These are phyloP conservation scores for Paracyprichromis sp. DNA, from an alignment of 2,113 vertebrate genomes.

Conservation along the genomic window DNA sequence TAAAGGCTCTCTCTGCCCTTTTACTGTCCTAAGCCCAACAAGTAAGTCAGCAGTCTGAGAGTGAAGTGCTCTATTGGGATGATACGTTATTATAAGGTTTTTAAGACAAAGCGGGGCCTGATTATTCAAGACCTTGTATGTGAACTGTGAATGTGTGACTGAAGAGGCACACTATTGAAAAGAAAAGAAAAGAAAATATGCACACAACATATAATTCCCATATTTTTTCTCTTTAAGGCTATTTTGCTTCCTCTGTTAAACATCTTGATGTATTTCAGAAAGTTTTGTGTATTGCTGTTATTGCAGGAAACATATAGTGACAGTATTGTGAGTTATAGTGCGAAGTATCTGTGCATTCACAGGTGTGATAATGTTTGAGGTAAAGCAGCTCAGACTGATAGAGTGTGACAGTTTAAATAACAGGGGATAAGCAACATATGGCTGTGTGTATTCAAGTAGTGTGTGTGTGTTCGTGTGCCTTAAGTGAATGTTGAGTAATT, in stretches of 20 bases:
- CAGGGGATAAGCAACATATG: constrained; percentile 40
- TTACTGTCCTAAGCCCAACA: not conserved
- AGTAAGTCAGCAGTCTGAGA: not conserved
- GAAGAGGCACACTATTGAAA: not conserved
- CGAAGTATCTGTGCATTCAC: not conserved
- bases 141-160: not conserved
- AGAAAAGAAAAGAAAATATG: rapidly evolving
- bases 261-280: not conserved
- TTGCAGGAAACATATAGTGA: not conserved
- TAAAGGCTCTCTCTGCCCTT: not conserved
- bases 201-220: not conserved
- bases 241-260: not conserved
- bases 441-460: constrained; percentile 19
- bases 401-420: not conserved
- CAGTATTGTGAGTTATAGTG: not conserved
- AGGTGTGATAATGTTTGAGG: not conserved
- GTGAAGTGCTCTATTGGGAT: not conserved
- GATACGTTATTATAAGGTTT: not conserved
- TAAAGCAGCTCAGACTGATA: not conserved
- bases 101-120: not conserved
- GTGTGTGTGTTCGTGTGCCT: not conserved
- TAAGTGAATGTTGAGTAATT: constrained; percentile 68
- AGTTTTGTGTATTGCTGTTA: not conserved
- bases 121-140: not conserved
- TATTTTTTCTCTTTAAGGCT: not conserved